phyloP scores from a whole-genome alignment of 1,140 invertebrate genomes.

The Ceratoteleas bidentatus region DNA sequence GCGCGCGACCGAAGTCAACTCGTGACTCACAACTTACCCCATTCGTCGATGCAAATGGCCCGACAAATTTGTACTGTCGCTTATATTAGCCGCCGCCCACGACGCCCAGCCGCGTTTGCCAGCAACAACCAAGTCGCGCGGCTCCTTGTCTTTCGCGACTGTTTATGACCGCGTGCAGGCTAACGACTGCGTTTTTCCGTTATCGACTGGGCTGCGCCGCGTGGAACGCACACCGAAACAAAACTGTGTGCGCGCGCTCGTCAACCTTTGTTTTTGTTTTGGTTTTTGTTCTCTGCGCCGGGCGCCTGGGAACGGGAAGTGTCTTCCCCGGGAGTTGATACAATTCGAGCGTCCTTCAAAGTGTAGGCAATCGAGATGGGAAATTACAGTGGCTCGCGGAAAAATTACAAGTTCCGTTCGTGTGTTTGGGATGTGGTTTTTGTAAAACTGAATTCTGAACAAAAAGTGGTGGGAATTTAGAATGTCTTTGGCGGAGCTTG shows the following conservation, averaged over 20 bases:
- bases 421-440: too few species aligned
- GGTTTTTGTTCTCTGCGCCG: neutral
- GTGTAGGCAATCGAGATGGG: too few species aligned
- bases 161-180: conserved; percentile 42
- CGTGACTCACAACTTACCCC: conserved; percentile 57
- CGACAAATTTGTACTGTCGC: conserved; percentile 53
- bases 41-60: conserved; percentile 61
- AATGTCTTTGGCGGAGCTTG: too few species aligned
- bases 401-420: too few species aligned
- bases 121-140: conserved; percentile 14
- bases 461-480: too few species aligned
- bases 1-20: conserved; percentile 14
- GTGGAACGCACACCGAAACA: neutral
- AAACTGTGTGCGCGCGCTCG: too few species aligned
- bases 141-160: conserved; percentile 33
- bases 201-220: conserved; percentile 12
- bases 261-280: conserved; percentile 1
- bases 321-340: too few species aligned
- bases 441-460: too few species aligned
- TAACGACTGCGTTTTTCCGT: conserved; percentile 29
- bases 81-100: conserved; percentile 64
- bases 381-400: too few species aligned
- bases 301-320: neutral
- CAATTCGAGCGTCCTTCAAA: too few species aligned
- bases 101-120: conserved; percentile 28